These are phyloP conservation scores for Chloroceryle inda DNA, from an alignment of 2,797 vertebrate species.

Conservation along the genomic window DNA sequence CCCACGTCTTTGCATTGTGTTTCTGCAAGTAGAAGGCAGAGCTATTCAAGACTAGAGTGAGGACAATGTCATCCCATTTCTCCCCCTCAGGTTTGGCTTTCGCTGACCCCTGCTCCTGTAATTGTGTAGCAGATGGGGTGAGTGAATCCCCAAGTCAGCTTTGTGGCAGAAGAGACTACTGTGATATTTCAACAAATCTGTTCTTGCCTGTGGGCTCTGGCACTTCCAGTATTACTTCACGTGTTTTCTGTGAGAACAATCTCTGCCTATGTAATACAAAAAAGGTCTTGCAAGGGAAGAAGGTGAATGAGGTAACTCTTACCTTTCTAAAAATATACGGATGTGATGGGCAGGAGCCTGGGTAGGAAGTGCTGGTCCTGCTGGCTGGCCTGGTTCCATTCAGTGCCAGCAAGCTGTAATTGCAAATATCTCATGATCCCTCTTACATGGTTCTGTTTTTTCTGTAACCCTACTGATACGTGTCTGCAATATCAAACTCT, in stretches of 20 bases:
- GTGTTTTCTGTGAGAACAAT: neutral
- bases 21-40: neutral
- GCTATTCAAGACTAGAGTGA: neutral
- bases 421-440: neutral
- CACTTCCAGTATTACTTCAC: neutral
- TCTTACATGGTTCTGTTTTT: neutral
- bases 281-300: neutral
- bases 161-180: neutral
- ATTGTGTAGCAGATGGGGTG: neutral
- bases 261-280: neutral
- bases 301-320: neutral
- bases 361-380: neutral
- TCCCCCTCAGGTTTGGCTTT: neutral
- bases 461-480: neutral
- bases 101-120: neutral
- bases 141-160: neutral
- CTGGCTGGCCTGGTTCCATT: neutral
- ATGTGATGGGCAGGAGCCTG: neutral
- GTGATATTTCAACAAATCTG: neutral
- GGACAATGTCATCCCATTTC: neutral
- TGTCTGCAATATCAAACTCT: neutral
- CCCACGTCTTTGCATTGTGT: neutral
- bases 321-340: neutral
- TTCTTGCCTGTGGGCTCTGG: conserved; percentile 31
- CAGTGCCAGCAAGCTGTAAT: neutral